A percentile compares a stretch with the other conserved stretches of the same genome.
These are phyloP conservation scores for Mesodorylaimus sp. DNA, from an alignment of 2,888 invertebrate genomes.

Conservation along the genomic window DNA sequence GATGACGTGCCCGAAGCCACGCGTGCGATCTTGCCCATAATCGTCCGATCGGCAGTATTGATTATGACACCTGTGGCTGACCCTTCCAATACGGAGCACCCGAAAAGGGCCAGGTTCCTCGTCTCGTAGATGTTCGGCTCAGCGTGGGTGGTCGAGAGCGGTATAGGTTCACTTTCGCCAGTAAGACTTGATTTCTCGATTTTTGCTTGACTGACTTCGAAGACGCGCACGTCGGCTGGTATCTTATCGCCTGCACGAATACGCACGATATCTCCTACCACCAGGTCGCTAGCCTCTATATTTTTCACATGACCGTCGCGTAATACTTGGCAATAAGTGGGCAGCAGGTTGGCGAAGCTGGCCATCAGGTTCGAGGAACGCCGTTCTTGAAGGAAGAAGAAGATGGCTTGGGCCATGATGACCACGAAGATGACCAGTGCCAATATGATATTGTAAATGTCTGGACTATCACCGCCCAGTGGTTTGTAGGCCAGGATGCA, in stretches of 20 bases:
- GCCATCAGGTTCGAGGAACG: not conserved
- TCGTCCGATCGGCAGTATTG: constrained; percentile 1
- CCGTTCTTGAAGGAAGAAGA: not conserved
- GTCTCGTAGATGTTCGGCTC: constrained; percentile 3
- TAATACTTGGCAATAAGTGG: not conserved
- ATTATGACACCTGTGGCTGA: not conserved
- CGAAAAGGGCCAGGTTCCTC: constrained; percentile 2
- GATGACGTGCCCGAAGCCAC: not conserved
- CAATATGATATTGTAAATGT: not conserved
- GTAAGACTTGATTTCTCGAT: constrained; percentile 2
- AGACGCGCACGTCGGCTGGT: constrained; percentile 1
- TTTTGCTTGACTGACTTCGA: not conserved
- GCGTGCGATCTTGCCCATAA: constrained; percentile 3
- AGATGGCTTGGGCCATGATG: not conserved
- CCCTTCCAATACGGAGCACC: not conserved
- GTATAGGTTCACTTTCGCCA: constrained; percentile 1
- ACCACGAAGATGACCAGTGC: constrained; percentile 1
- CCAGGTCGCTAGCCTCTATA: not conserved
- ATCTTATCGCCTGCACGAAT: not conserved
- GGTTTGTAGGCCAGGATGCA: not conserved
- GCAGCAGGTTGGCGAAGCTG: not conserved
- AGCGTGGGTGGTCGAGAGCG: not conserved
- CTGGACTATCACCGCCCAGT: constrained; percentile 3
- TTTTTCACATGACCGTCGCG: not conserved
- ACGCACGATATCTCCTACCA: not conserved